A percentile compares a stretch with the other conserved stretches of the same genome.
phyloP scores from a whole-genome alignment of 2,888 invertebrate genomes.

The Meiosimyza decipiens region DNA sequence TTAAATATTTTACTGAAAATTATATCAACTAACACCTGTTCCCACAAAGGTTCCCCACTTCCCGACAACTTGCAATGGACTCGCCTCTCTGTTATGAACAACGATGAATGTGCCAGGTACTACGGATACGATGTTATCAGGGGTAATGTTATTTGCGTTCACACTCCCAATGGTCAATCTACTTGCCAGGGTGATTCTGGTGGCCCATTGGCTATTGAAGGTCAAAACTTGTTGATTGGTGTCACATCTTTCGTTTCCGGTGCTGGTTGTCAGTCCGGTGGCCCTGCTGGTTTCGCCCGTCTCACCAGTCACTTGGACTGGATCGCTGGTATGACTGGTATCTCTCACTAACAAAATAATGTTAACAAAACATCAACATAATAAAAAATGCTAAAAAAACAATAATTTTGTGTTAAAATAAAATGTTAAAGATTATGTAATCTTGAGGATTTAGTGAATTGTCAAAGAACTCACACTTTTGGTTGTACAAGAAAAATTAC shows the following conservation, averaged over 20 bases:
- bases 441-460: no score
- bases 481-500: no score
- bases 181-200: constrained; percentile 62
- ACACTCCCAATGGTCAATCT: constrained; percentile 49
- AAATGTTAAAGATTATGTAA: no score
- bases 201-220: constrained; percentile 53
- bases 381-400: no score
- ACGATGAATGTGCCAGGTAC: constrained; percentile 51
- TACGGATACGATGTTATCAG: constrained; percentile 45
- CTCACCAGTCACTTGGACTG: constrained; percentile 53
- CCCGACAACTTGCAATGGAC: constrained; percentile 58
- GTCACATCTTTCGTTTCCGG: constrained; percentile 53
- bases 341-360: constrained; percentile 25
- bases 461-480: no score
- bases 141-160: constrained; percentile 51
- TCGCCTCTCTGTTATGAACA: constrained; percentile 54
- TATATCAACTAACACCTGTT: no score
- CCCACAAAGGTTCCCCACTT: constrained; percentile 38
- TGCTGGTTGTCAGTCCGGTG: constrained; percentile 48
- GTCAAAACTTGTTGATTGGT: constrained; percentile 47
- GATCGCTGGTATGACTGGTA: constrained; percentile 46
- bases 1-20: background rate
- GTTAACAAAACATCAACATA: no score
- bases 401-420: no score
- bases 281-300: constrained; percentile 51